Base-by-base conservation (phyloP, 2,888 invertebrate genomes). In the Drosophila macrospina region DNA sequence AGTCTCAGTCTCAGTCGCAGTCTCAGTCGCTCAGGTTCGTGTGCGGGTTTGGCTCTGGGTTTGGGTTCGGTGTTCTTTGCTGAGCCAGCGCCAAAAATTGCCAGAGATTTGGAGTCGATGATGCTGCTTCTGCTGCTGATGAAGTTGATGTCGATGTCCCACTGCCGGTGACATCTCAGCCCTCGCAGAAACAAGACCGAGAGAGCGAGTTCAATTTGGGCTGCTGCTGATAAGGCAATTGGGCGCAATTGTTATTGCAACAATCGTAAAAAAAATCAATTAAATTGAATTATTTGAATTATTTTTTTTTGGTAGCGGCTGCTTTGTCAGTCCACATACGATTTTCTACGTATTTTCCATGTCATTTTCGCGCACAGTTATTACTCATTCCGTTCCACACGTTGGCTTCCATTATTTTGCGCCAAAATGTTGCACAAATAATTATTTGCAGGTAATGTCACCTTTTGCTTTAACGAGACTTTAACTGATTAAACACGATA, bases 321-420 rank as follows among this genome's bases (percentile, higher is more conserved):
- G 80, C 63, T 83, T 62, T 64, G 77, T 83, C 77, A 84, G 67
- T 74, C 68, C 72, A 78, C 57, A 64, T 69, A 62, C 61, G 72
- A 86, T 87, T 86, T 89, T 82, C 85, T 73, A 69, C 89, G 86
- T 74, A 86, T 88, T 90, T 88, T 90, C 89, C 88, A 88, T 88
- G 89, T 81, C 88, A 88, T 89, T 90, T 88, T 84, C 74, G 73
- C 64, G 66, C 55, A 62, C 69, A 69, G 36, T 64, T 64, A 50
- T 69, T 45, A 56, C 24, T 60, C 45, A 62, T 20, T 20, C 44
- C 39, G 20, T 48, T 59, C 50, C 69, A 61, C 52, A 68, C 62
- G 55, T 61, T 64, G 64, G 39, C 56, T 62, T 66, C 44, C 45
- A 54, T 68, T 69, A 80, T 84, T 89, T 83, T 78, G 83, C 89